Percentiles rank a stretch among this genome's conserved stretches.
phyloP scores from a whole-genome alignment of 2,113 vertebrate species.

The Hemiprocne comata region DNA sequence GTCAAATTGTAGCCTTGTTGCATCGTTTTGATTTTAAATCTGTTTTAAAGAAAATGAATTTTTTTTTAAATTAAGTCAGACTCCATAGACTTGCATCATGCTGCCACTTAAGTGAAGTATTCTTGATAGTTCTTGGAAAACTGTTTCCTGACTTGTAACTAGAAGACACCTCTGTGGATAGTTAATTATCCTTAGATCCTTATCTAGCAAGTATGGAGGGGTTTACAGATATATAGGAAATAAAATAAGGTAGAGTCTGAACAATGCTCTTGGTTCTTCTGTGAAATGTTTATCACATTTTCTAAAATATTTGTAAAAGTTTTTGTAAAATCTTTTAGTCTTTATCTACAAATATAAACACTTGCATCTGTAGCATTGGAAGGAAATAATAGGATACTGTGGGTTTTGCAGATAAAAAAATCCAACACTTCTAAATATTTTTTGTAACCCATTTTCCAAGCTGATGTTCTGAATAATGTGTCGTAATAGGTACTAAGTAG shows the following conservation, averaged over 20 bases:
- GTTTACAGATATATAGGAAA: not conserved
- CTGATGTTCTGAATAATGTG: conserved; percentile 54
- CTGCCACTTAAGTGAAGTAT: not conserved
- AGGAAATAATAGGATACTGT: not conserved
- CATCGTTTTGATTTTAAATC: not conserved
- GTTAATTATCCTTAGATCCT: not conserved
- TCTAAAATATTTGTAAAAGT: not conserved
- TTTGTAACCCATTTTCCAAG: conserved; percentile 1
- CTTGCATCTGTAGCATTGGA: not conserved
- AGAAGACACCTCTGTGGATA: not conserved
- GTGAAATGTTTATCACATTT: not conserved
- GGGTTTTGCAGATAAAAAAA: not conserved
- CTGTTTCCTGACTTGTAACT: not conserved
- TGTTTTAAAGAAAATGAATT: not conserved
- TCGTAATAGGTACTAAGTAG: conserved; percentile 31
- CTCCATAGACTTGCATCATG: not conserved
- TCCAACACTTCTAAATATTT: no score
- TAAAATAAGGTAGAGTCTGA: not conserved
- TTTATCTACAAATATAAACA: not conserved
- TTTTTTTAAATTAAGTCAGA: not conserved
- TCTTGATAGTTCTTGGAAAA: not conserved
- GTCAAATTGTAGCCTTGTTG: not conserved
- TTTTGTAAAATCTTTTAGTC: not conserved
- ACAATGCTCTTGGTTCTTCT: not conserved
- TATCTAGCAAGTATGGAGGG: not conserved